Conservation (phyloP, 2,888 invertebrate species). For the Microplitis manilae region DNA sequence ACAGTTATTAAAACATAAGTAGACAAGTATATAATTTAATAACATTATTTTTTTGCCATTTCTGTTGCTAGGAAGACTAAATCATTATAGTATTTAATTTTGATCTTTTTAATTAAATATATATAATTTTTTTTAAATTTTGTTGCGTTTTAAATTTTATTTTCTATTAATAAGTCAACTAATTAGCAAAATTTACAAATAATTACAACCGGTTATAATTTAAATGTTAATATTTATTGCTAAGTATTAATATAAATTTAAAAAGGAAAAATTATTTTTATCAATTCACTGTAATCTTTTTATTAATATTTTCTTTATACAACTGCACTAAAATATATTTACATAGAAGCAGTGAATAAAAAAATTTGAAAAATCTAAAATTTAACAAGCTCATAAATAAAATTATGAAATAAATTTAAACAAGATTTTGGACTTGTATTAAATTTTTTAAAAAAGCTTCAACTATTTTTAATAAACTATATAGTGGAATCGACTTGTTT, state of each 20-base stretch:
- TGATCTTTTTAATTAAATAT: too few relatives aligned
- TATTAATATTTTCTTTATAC: neutral
- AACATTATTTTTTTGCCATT: too few relatives aligned
- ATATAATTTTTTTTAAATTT: too few relatives aligned
- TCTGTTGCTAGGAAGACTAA: neutral
- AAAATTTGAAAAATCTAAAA: slow-evolving; percentile 3
- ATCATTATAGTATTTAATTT: neutral
- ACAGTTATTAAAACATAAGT: neutral
- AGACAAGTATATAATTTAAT: too few relatives aligned
- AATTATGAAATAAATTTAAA: too few relatives aligned
- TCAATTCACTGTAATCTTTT: neutral
- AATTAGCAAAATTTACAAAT: too few relatives aligned
- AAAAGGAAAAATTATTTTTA: neutral
- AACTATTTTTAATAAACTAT: neutral
- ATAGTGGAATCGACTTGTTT: neutral
- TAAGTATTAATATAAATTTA: neutral
- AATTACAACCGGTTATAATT: too few relatives aligned
- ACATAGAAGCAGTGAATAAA: neutral
- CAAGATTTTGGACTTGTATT: neutral
- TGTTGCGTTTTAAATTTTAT: too few relatives aligned
- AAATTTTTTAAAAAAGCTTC: neutral
- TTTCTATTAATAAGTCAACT: too few relatives aligned
- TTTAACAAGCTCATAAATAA: neutral
- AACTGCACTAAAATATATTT: slow-evolving; percentile 4
- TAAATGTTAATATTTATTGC: too few relatives aligned